phyloP scores from a whole-genome alignment of 1,140 invertebrate species.

The Lycorma delicatula region DNA sequence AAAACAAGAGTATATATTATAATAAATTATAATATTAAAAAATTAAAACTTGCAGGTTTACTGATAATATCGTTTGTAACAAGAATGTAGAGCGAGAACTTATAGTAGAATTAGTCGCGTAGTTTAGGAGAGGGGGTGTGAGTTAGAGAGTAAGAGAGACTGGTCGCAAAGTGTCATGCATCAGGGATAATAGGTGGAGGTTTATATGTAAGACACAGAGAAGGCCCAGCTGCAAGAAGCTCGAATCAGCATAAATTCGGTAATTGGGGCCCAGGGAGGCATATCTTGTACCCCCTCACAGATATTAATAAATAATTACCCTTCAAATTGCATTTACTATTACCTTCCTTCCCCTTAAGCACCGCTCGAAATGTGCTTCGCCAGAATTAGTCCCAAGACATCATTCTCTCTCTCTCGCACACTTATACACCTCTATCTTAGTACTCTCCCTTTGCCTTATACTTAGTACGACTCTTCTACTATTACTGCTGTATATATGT shows the following conservation, averaged over 20 bases:
- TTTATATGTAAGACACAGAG: background rate
- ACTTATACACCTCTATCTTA: background rate
- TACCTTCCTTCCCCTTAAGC: background rate
- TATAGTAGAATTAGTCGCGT: too few relatives aligned
- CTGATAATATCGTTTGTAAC: too few relatives aligned
- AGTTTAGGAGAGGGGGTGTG: too few relatives aligned
- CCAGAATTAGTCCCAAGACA: too few relatives aligned
- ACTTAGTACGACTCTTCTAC: too few relatives aligned
- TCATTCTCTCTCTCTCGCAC: background rate
- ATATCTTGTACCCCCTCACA: constrained; percentile 3
- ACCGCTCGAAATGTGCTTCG: too few relatives aligned
- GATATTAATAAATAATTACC: constrained; percentile 20
- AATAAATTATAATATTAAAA: too few relatives aligned
- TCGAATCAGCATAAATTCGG: constrained; percentile 19
- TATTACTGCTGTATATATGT: too few relatives aligned
- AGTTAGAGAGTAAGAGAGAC: background rate
- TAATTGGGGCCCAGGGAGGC: constrained; percentile 18
- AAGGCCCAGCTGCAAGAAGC: constrained; percentile 7
- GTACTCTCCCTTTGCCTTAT: background rate
- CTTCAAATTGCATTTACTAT: constrained; percentile 14
- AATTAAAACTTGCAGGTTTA: too few relatives aligned
- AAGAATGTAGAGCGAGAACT: too few relatives aligned
- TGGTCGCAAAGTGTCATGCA: background rate
- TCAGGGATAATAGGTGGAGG: background rate
- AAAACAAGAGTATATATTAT: too few relatives aligned